Conservation (phyloP, 1,140 invertebrate species). For the Drosophila melanica region DNA sequence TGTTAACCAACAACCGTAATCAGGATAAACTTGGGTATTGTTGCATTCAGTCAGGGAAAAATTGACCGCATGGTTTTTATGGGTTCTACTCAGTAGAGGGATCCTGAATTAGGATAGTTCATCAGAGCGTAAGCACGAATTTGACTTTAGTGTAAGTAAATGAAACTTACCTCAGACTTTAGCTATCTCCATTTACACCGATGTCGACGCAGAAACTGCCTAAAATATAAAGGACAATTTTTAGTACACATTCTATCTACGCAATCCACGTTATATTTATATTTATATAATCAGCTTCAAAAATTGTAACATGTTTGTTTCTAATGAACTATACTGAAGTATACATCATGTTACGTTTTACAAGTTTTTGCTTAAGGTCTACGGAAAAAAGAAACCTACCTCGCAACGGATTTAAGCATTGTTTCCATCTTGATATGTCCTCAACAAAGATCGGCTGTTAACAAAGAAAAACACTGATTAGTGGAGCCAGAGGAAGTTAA, state of each 20-base stretch:
- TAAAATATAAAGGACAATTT: not conserved
- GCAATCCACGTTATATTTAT: not conserved
- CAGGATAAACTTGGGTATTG: not conserved
- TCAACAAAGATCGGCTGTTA: constrained; percentile 3
- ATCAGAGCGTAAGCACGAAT: constrained; percentile 39
- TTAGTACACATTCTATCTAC: not conserved
- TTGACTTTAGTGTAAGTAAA: not conserved
- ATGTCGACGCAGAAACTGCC: constrained; percentile 1
- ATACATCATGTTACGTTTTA: constrained; percentile 53
- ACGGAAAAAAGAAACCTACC: constrained; percentile 6
- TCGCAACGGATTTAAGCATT: not conserved
- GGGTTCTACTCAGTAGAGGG: constrained; percentile 80
- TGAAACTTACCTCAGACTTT: constrained; percentile 28
- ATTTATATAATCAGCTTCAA: constrained; percentile 55
- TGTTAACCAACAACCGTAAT: no score
- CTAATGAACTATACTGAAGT: constrained; percentile 81
- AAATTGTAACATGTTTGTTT: constrained; percentile 75
- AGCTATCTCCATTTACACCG: no score
- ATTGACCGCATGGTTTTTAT: constrained; percentile 71
- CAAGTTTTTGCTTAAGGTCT: not conserved
- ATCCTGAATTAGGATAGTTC: constrained; percentile 63
- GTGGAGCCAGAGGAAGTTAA: no score
- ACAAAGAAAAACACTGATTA: not conserved
- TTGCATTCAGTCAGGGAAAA: constrained; percentile 54
- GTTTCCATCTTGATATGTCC: no score